These are phyloP conservation scores for Clamator glandarius DNA, from an alignment of 2,797 vertebrate species.

Conservation along the genomic window DNA sequence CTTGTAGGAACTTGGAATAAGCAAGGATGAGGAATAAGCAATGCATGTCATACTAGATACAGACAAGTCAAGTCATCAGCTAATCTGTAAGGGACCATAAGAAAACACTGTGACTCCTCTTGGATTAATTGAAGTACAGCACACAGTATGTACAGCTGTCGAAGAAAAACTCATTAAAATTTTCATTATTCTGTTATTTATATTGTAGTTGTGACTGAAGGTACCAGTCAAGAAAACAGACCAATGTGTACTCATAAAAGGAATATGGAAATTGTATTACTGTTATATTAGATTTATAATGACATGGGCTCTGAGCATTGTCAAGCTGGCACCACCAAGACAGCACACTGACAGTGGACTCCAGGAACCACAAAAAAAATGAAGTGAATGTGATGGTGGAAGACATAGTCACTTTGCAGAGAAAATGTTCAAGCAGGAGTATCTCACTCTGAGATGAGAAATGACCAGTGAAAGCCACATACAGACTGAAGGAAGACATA, in stretches of 20 bases:
- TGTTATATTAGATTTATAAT: constrained; percentile 38
- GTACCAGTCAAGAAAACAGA: neutral
- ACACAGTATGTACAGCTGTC: neutral
- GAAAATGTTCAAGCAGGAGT: neutral
- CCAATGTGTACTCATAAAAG: neutral
- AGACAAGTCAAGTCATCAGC: neutral
- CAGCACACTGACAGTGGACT: neutral
- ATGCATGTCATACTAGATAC: neutral
- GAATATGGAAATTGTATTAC: neutral
- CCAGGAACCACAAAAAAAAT: neutral
- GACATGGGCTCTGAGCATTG: neutral
- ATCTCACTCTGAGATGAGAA: neutral
- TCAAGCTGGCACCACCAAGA: constrained; percentile 24
- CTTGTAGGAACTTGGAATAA: neutral
- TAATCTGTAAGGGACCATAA: neutral
- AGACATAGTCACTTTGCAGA: neutral
- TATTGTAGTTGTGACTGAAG: neutral
- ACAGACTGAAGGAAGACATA: neutral
- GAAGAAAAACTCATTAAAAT: neutral
- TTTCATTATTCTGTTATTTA: constrained; percentile 20
- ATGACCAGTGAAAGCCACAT: neutral
- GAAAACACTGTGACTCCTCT: neutral
- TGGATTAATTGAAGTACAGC: neutral
- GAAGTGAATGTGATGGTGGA: neutral
- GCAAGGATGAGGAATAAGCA: neutral